Conservation (phyloP, 1,140 invertebrate genomes). For the Drosophila biarmipes region DNA sequence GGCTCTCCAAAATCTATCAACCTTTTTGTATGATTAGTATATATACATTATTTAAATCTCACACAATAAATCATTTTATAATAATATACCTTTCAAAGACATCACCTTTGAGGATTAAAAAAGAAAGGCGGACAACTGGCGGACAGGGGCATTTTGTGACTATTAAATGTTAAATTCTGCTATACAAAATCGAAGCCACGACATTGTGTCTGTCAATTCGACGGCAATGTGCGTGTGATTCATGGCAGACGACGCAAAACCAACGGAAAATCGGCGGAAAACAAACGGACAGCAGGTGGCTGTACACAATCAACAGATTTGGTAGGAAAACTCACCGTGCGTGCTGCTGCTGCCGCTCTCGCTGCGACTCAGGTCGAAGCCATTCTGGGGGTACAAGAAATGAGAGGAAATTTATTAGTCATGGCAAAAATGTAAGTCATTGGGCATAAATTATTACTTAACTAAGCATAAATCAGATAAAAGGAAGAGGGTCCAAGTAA, state of each 20-base stretch:
- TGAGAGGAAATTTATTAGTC: neutral
- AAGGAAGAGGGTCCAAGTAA: too few relatives aligned
- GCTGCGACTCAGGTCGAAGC: conserved; percentile 87
- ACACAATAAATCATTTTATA: neutral
- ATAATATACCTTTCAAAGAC: neutral
- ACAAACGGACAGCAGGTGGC: conserved; percentile 34
- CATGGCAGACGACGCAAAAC: conserved; percentile 24
- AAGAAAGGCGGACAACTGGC: neutral
- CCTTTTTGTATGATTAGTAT: too few relatives aligned
- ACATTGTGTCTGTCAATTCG: conserved; percentile 3
- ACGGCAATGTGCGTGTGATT: conserved; percentile 50
- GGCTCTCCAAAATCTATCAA: too few relatives aligned
- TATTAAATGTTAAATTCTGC: conserved; percentile 1
- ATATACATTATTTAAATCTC: too few relatives aligned
- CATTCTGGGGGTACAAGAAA: conserved; percentile 85
- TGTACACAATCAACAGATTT: neutral
- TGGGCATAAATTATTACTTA: too few relatives aligned
- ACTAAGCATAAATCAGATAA: too few relatives aligned
- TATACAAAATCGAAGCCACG: neutral
- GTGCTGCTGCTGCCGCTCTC: conserved; percentile 63
- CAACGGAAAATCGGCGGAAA: conserved; percentile 3
- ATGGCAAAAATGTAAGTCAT: neutral
- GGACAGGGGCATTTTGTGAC: neutral
- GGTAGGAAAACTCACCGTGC: conserved; percentile 57
- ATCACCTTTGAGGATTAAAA: neutral